Evolutionary conservation across 1,140 invertebrate species (phyloP), one percentile per base, ranked within the genome.

Genomic region (Listronotus oregonensis): DNA sequence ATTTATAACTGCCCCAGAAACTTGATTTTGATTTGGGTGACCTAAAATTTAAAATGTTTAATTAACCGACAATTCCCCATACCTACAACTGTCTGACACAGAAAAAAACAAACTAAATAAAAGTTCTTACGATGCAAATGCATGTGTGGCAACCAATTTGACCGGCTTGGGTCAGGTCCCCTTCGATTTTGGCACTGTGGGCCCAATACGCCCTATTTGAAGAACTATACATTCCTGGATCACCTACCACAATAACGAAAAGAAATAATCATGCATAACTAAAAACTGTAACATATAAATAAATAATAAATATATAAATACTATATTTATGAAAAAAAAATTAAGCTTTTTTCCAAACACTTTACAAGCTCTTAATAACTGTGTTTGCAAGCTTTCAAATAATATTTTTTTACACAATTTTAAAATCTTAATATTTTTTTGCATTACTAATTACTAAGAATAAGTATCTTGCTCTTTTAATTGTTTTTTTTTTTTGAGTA

Each of bases 111-210:
- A 81, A 47, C 71, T 67, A 72, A 78, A 80, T 74, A 68, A 76
- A 82, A 80, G 32, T 49, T 80, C 85, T 87, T 87, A 87, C 86
- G 80, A 83, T 86, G 80, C 61, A 76, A 69, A 72, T 76, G 76
- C 79, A 85, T 84, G 73, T 84, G 82, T 59, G 84, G 83, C 74
- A 85, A 79, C 84, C 84, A 85, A 75, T 82, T 83, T 43, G 81
- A 39, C 80, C 82, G 68, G 78, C 81, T 67, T 59, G 65, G 80
- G 79, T 84, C 62, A 77, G 80, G 71, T 80, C 81, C 56, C 80
- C 60, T 68, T 78, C 82, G 69, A 82, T 79, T 80, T 83, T 75
- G 82, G 80, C 76, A 83, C 78, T 68, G 78, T 75, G 31, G 80
- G 72, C 74, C 79, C 74, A 79, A 72, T 66, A 80, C 69, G 46